Evolutionary conservation across 1,140 invertebrate genomes (phyloP).

Genomic region (Lamellibrachia luymesi): DNA sequence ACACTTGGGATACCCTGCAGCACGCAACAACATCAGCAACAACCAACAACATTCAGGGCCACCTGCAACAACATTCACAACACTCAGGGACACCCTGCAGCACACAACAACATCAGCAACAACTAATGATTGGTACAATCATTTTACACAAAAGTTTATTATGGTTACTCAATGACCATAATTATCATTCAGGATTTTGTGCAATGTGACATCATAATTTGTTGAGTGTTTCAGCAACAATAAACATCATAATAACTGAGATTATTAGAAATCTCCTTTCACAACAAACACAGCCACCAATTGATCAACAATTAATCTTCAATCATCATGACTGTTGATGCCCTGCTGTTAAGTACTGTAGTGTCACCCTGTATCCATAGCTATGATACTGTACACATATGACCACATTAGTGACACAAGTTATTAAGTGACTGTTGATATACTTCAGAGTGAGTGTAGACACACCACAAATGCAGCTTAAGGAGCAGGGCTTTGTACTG

Average conservation of each 20-base stretch:
- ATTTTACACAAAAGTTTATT: too few relatives aligned
- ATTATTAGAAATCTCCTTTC: not conserved
- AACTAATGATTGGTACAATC: too few relatives aligned
- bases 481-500: not conserved
- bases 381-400: not conserved
- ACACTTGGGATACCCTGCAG: not conserved
- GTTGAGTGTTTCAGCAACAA: too few relatives aligned
- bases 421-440: not conserved
- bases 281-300: not conserved
- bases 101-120: too few relatives aligned
- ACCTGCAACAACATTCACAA: too few relatives aligned
- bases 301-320: not conserved
- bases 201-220: too few relatives aligned
- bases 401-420: not conserved
- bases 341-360: not conserved
- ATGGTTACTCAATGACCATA: too few relatives aligned
- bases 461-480: not conserved
- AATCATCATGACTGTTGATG: not conserved
- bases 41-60: not conserved
- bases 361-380: not conserved
- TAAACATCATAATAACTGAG: too few relatives aligned
- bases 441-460: not conserved
- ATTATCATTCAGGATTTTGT: too few relatives aligned
- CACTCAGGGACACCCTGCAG: too few relatives aligned
- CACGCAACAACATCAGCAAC: not conserved